Conservation (phyloP, 2,113 vertebrate genomes). For the Smithornis capensis region DNA sequence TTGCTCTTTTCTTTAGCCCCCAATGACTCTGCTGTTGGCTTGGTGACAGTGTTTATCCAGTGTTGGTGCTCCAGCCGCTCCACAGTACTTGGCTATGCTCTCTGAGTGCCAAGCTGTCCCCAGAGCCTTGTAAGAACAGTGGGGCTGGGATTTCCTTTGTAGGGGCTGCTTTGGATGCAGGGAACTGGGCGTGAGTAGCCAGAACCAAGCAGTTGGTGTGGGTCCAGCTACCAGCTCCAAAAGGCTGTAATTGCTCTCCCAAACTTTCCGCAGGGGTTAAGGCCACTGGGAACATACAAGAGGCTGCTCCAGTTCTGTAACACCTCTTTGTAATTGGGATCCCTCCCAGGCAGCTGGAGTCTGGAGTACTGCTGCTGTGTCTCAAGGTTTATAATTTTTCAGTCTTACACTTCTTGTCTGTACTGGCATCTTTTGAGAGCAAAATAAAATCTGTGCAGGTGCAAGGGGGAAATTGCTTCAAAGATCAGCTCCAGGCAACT, state of each 20-base stretch:
- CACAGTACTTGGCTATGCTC: not conserved
- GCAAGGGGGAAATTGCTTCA: not conserved
- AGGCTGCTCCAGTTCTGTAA: not conserved
- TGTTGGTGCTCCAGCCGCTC: not conserved
- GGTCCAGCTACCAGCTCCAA: not conserved
- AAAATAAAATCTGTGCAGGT: not conserved
- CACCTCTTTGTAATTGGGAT: not conserved
- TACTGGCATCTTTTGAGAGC: not conserved
- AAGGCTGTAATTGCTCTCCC: not conserved
- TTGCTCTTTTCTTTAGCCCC: slow-evolving; percentile 55
- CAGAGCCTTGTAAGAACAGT: not conserved
- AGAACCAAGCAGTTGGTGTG: not conserved
- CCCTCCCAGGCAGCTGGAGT: not conserved
- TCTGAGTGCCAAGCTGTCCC: not conserved
- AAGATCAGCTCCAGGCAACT: not conserved
- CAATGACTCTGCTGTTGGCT: slow-evolving; percentile 22
- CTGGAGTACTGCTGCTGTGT: not conserved
- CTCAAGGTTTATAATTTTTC: not conserved
- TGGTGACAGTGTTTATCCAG: slow-evolving; percentile 20
- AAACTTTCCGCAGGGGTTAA: not conserved
- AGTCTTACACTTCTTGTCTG: not conserved
- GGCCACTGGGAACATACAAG: not conserved
- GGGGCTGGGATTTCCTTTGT: not conserved
- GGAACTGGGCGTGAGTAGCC: not conserved
- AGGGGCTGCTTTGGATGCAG: not conserved